These are phyloP conservation scores for Caenorhabditis sp. DNA, from an alignment of 2,888 invertebrate species.

Conservation along the genomic window DNA sequence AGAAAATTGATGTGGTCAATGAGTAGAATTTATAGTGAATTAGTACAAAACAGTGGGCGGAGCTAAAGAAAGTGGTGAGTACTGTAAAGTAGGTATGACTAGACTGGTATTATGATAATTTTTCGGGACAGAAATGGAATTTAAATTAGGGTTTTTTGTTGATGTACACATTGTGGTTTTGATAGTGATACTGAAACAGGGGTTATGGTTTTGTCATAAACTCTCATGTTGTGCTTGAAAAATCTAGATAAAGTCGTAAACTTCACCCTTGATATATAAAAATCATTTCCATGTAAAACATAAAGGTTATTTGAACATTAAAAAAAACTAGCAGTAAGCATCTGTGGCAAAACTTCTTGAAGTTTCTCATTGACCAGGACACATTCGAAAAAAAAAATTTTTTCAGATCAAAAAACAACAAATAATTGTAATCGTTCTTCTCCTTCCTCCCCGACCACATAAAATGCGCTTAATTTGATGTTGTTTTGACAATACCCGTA, in stretches of 20 bases:
- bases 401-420: neutral
- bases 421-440: neutral
- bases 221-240: too few relatives aligned
- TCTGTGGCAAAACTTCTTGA: too few relatives aligned
- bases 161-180: neutral
- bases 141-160: neutral
- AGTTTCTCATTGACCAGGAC: too few relatives aligned
- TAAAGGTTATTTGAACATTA: too few relatives aligned
- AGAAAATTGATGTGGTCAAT: neutral
- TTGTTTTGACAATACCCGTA: neutral
- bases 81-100: neutral
- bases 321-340: too few relatives aligned
- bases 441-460: neutral
- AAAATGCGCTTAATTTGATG: neutral
- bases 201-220: too few relatives aligned
- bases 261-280: too few relatives aligned
- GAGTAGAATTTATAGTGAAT: neutral
- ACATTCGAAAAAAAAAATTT: neutral
- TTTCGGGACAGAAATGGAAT: neutral
- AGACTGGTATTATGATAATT: neutral
- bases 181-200: neutral
- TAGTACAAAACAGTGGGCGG: neutral
- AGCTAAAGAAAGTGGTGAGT: neutral
- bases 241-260: too few relatives aligned
- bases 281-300: too few relatives aligned